Base-by-base conservation (phyloP, 53 echinoderm and acorn worm genomes). In the Arbacia lixula region DNA sequence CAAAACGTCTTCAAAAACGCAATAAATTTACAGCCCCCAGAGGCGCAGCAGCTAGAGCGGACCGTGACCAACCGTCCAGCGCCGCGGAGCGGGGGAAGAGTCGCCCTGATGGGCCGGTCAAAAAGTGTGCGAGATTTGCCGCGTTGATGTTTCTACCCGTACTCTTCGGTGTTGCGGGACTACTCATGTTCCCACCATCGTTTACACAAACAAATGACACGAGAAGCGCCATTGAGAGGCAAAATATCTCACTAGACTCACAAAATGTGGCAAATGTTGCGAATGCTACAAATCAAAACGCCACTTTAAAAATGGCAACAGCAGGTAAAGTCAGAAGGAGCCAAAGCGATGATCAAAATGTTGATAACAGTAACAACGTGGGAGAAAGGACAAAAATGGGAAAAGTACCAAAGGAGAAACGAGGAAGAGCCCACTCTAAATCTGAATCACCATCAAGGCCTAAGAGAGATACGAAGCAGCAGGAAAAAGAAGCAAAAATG, bases 151-250 rank as follows among this genome's bases (percentile, higher is more conserved):
- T 68, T 53, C 57, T 84, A 3, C 84, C 84, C 12, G 14, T 84
- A 14, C 3, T 84, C 17, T 69, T 84, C 69, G 84, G 84, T 34
- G 40, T 84, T 3, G 53, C 69, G 26, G 84, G 84, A 9, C 68
- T 84, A 14, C 53, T 84, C 4, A 55, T 84, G 36, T 84, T 55
- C n/a, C 84, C 84, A 34, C 68, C 53, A 27, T 71, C 84, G 25
- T 67, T 83, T n/a, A 31, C 32, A 27, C 22, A 12, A 26, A 53
- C 33, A 35, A 11, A 53, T 24, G 34, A n/a, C n/a, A n/a, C n/a
- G n/a, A n/a, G n/a, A n/a, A n/a, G n/a, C n/a, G n/a, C n/a, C n/a
- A n/a, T n/a, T n/a, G n/a, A n/a, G n/a, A n/a, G n/a, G n/a, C n/a
- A n/a, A n/a, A n/a, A n/a, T n/a, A n/a, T n/a, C n/a, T n/a, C n/a